phyloP scores from a whole-genome alignment of 2,888 invertebrate species.

The Agrilus cyanescens region DNA sequence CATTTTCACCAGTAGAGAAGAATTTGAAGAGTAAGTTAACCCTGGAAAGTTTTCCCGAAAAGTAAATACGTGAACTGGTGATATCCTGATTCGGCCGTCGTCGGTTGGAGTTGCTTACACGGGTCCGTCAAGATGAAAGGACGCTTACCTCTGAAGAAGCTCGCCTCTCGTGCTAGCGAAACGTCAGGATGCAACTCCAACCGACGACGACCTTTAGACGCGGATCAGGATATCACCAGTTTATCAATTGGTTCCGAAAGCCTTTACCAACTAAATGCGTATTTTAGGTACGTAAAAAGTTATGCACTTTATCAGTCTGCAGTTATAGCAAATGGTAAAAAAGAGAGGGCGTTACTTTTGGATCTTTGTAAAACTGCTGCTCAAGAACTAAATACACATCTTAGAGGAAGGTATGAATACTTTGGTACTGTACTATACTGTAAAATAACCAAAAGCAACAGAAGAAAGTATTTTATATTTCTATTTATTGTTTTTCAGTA shows the following conservation, averaged over 20 bases:
- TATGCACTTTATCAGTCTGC: background rate
- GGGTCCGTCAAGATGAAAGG: too few relatives aligned
- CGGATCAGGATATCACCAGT: too few relatives aligned
- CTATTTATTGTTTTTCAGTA: slow-evolving; percentile 1
- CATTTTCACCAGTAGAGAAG: slow-evolving; percentile 22
- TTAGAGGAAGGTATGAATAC: slow-evolving; percentile 4
- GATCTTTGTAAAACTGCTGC: slow-evolving; percentile 8
- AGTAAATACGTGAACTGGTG: background rate
- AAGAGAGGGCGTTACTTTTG: background rate
- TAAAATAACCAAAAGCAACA: background rate
- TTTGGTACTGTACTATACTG: background rate
- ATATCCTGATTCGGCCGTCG: background rate
- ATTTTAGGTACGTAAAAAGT: background rate
- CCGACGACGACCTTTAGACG: too few relatives aligned
- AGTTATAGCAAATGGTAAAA: background rate
- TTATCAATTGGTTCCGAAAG: too few relatives aligned
- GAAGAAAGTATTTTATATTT: background rate
- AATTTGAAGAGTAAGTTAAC: slow-evolving; percentile 21
- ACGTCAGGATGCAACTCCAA: too few relatives aligned
- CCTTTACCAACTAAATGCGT: too few relatives aligned
- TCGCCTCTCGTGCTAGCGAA: too few relatives aligned
- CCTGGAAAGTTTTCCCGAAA: background rate
- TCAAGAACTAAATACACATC: slow-evolving; percentile 7
- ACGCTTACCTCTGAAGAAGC: too few relatives aligned
- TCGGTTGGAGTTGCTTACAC: too few relatives aligned